These are phyloP conservation scores for Xiphophorus maculatus DNA, from an alignment of 2,113 vertebrate species.

Conservation along the genomic window DNA sequence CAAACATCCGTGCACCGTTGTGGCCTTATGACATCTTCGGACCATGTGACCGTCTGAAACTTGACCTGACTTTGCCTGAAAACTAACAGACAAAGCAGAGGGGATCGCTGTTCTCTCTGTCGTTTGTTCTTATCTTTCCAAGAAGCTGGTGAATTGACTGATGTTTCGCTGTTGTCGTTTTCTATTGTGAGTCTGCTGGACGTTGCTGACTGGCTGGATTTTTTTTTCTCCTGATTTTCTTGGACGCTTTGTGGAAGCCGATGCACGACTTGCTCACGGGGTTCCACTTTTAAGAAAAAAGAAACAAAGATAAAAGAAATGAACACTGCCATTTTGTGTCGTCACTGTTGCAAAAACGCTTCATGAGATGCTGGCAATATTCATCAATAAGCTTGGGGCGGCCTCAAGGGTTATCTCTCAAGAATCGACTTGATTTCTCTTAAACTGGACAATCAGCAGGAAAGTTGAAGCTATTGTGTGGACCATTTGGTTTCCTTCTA, in stretches of 20 bases:
- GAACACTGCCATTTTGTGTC: slow-evolving; percentile 66
- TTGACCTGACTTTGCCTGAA: slow-evolving; percentile 73
- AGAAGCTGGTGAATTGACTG: slow-evolving; percentile 74
- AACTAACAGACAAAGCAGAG: slow-evolving; percentile 50
- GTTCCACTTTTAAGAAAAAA: slow-evolving; percentile 19
- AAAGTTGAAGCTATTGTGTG: slow-evolving; percentile 24
- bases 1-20: slow-evolving; percentile 95
- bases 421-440: slow-evolving; percentile 26
- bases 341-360: slow-evolving; percentile 49
- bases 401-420: slow-evolving; percentile 26
- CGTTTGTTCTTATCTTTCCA: slow-evolving; percentile 54
- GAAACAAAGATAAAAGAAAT: slow-evolving; percentile 26
- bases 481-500: slow-evolving; percentile 43
- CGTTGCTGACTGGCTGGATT: slow-evolving; percentile 55
- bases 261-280: slow-evolving; percentile 31
- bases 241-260: slow-evolving; percentile 43
- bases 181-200: slow-evolving; percentile 50
- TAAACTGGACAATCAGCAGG: slow-evolving; percentile 67
- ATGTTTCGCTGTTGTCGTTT: slow-evolving; percentile 42
- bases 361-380: slow-evolving; percentile 30
- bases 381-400: slow-evolving; percentile 47
- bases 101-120: slow-evolving; percentile 31
- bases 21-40: slow-evolving; percentile 93
- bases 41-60: slow-evolving; percentile 53
- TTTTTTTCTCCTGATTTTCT: slow-evolving; percentile 22